phyloP scores from a whole-genome alignment of 1,140 invertebrate species.

The Drosophila pectinifera region DNA sequence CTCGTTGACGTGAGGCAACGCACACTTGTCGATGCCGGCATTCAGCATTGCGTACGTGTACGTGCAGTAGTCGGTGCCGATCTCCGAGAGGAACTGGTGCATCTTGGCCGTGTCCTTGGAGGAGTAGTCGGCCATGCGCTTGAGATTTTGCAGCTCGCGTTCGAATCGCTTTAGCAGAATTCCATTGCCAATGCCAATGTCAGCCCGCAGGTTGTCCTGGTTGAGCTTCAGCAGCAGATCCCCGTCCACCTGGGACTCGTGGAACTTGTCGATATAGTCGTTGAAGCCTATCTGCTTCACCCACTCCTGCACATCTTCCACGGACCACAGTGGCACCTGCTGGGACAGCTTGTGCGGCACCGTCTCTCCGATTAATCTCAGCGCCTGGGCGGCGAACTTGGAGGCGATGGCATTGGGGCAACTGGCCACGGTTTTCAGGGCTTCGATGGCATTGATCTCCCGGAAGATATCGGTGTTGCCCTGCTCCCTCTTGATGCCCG shows the following conservation, averaged over 20 bases:
- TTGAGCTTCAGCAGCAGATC: slow-evolving; percentile 97
- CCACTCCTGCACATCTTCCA: slow-evolving; percentile 98
- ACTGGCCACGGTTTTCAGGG: slow-evolving; percentile 97
- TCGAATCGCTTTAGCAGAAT: slow-evolving; percentile 97
- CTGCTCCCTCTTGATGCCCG: slow-evolving; percentile 98
- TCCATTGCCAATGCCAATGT: slow-evolving; percentile 97
- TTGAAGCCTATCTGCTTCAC: slow-evolving; percentile 98
- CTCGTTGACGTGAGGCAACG: slow-evolving; percentile 92
- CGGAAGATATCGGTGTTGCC: slow-evolving; percentile 97
- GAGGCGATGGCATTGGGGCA: slow-evolving; percentile 99
- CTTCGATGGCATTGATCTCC: slow-evolving; percentile 97
- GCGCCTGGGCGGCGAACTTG: slow-evolving; percentile 97
- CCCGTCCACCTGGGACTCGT: slow-evolving; percentile 97
- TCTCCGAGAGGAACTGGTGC: slow-evolving; percentile 94
- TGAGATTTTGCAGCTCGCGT: slow-evolving; percentile 96
- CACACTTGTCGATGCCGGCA: slow-evolving; percentile 96
- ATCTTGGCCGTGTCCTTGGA: slow-evolving; percentile 96
- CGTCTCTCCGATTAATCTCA: slow-evolving; percentile 97
- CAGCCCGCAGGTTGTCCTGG: slow-evolving; percentile 95
- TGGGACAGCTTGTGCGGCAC: slow-evolving; percentile 98
- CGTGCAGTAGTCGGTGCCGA: slow-evolving; percentile 96
- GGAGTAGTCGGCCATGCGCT: slow-evolving; percentile 98
- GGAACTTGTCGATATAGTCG: slow-evolving; percentile 93
- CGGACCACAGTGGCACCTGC: slow-evolving; percentile 98
- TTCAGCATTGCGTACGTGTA: slow-evolving; percentile 99